A percentile compares a stretch with the other conserved stretches of the same genome.
phyloP scores from a whole-genome alignment of 2,797 vertebrate species.

The Rhinogobio ventralis region DNA sequence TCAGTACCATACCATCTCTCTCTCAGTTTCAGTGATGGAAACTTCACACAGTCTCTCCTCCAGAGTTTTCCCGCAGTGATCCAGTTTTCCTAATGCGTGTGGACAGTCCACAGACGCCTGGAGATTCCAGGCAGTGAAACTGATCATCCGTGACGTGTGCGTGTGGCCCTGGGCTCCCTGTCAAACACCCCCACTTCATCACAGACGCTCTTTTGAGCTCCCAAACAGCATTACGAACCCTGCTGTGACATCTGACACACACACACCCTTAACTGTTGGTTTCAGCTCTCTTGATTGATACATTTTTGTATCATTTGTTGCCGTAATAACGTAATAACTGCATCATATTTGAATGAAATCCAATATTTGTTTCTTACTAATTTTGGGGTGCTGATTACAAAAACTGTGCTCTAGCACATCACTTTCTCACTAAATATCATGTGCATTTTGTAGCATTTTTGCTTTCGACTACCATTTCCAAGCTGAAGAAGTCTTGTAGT shows the following conservation, averaged over 20 bases:
- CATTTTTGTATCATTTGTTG: neutral
- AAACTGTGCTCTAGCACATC: neutral
- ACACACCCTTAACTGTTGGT: neutral
- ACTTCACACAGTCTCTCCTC: neutral
- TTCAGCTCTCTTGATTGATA: neutral
- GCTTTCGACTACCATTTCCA: too few relatives aligned
- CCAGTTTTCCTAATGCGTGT: conserved; percentile 9
- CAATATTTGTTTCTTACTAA: neutral
- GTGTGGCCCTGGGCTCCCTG: neutral
- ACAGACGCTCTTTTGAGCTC: neutral
- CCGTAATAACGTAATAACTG: too few relatives aligned
- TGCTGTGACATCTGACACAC: neutral
- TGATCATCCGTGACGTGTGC: conserved; percentile 25
- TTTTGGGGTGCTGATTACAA: neutral
- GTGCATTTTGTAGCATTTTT: too few relatives aligned
- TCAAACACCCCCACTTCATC: conserved; percentile 20
- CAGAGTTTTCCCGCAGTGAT: conserved; percentile 14
- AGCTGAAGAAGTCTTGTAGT: neutral
- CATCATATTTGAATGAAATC: neutral
- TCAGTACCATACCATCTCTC: neutral
- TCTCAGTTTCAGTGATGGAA: neutral
- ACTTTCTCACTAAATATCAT: neutral
- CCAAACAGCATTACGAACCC: neutral
- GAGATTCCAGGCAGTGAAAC: conserved; percentile 5
- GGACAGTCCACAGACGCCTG: conserved; percentile 30